These are phyloP conservation scores for Merluccius polli DNA, from an alignment of 2,797 vertebrate genomes.

Conservation along the genomic window DNA sequence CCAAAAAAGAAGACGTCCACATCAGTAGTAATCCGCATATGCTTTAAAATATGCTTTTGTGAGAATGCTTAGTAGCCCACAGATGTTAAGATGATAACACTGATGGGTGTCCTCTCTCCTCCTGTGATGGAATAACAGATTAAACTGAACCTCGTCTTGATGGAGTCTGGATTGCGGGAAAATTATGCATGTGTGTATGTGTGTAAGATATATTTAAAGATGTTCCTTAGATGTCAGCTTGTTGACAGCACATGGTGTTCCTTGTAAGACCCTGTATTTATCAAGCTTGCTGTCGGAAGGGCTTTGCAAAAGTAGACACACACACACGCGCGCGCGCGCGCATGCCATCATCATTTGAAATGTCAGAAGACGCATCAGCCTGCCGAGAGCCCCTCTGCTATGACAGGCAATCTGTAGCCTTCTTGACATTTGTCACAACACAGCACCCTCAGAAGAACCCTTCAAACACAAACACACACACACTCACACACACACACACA, in stretches of 20 bases:
- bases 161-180: neutral
- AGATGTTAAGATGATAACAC: too few species aligned
- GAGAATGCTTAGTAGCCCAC: neutral
- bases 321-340: slow-evolving; percentile 1
- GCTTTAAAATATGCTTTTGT: neutral
- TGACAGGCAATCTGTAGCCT: slow-evolving; percentile 64
- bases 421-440: slow-evolving; percentile 65
- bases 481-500: slow-evolving; percentile 39
- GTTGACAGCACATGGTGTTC: neutral
- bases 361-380: slow-evolving; percentile 46
- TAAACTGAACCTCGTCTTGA: neutral
- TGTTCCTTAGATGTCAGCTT: slow-evolving; percentile 12
- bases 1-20: neutral
- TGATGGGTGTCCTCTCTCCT: neutral
- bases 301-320: neutral
- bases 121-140: neutral
- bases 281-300: slow-evolving; percentile 6
- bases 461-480: slow-evolving; percentile 11
- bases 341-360: slow-evolving; percentile 50
- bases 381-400: slow-evolving; percentile 46
- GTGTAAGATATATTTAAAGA: slow-evolving; percentile 20
- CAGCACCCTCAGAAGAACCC: slow-evolving; percentile 13
- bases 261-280: slow-evolving; percentile 22
- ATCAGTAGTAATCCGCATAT: neutral
- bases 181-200: neutral